Evolutionary conservation across 2,888 invertebrate species (phyloP).

Genomic region (Tinea semifulvella): DNA sequence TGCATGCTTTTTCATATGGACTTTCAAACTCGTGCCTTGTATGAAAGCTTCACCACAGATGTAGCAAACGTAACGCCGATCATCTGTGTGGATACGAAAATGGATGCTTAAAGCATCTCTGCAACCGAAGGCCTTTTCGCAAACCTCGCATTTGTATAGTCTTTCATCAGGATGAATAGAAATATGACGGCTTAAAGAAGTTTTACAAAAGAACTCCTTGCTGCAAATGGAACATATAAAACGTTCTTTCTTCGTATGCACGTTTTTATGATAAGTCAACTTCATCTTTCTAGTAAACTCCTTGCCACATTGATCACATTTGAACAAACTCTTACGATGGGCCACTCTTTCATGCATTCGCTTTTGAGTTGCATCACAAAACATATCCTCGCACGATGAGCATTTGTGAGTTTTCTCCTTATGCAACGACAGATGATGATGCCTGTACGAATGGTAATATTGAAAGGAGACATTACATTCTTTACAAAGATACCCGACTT

Average conservation of each 20-base stretch:
- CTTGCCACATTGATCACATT: constrained; percentile 10
- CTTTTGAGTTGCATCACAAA: not conserved
- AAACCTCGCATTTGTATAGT: constrained; percentile 28
- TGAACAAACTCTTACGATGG: not conserved
- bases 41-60: constrained; percentile 37
- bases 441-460: not conserved
- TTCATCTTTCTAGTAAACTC: not conserved
- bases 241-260: constrained; percentile 23
- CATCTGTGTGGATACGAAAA: constrained; percentile 37
- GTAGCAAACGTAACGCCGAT: constrained; percentile 35
- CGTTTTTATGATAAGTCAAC: not conserved
- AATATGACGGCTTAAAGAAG: constrained; percentile 31
- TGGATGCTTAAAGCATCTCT: constrained; percentile 26
- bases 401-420: constrained; percentile 10
- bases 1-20: constrained; percentile 29
- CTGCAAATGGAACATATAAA: constrained; percentile 28
- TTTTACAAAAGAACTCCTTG: constrained; percentile 17
- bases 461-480: not conserved
- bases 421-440: constrained; percentile 3
- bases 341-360: not conserved
- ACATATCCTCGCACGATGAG: not conserved
- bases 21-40: constrained; percentile 32
- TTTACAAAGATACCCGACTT: constrained; percentile 1
- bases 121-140: constrained; percentile 28
- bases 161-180: constrained; percentile 32